Percentiles rank a stretch among this genome's conserved stretches.
phyloP scores from a whole-genome alignment of 2,888 invertebrate genomes.

The Cerastoderma edule region DNA sequence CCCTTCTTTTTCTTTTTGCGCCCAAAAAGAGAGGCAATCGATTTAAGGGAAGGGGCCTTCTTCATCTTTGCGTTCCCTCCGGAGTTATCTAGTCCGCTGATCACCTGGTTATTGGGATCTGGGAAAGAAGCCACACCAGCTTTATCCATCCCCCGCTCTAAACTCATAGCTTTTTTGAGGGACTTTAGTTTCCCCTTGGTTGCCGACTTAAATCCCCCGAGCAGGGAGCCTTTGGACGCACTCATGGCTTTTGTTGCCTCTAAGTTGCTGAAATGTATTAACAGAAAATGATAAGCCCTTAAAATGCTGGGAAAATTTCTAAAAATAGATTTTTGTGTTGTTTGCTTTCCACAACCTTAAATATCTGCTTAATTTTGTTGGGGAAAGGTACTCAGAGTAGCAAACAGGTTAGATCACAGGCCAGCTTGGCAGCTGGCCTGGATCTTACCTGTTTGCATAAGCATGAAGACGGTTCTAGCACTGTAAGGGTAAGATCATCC shows the following conservation, averaged over 20 bases:
- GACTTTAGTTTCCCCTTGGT: conserved; percentile 65
- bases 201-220: conserved; percentile 54
- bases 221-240: conserved; percentile 60
- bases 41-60: conserved; percentile 66
- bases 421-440: too few relatives aligned
- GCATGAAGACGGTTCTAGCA: too few relatives aligned
- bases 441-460: too few relatives aligned
- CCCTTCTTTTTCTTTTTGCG: conserved; percentile 60
- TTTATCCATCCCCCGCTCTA: conserved; percentile 69
- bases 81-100: conserved; percentile 36
- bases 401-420: too few relatives aligned
- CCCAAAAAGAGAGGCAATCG: conserved; percentile 59
- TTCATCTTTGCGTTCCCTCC: conserved; percentile 55
- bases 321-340: too few relatives aligned
- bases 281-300: not conserved
- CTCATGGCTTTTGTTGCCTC: conserved; percentile 55
- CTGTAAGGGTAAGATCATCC: not conserved
- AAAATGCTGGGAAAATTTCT: not conserved
- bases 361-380: too few relatives aligned
- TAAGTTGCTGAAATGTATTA: conserved; percentile 55
- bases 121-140: conserved; percentile 41
- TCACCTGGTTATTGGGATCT: conserved; percentile 28
- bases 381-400: too few relatives aligned
- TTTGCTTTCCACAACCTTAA: too few relatives aligned
- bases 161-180: conserved; percentile 69